These are phyloP conservation scores for Hucho hucho DNA, from an alignment of 2,113 vertebrate species.

Conservation along the genomic window DNA sequence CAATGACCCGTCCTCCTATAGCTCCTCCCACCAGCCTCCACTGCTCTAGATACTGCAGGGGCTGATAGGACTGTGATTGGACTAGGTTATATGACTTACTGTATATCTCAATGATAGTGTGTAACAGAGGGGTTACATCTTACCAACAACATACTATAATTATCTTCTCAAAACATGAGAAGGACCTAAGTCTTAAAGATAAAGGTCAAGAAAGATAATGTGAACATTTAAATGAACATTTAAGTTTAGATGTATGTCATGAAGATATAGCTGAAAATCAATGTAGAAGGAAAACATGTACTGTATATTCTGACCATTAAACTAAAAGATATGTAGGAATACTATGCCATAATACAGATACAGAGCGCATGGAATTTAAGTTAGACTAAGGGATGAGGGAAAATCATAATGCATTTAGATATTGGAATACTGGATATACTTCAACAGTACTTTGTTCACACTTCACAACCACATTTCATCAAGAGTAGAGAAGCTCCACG, in stretches of 20 bases:
- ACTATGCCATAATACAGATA: too few relatives aligned
- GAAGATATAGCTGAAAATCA: too few relatives aligned
- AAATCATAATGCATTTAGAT: background rate
- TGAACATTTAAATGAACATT: too few relatives aligned
- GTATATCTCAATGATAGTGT: conserved; percentile 4
- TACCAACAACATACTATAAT: background rate
- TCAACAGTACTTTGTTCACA: background rate
- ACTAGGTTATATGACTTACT: conserved; percentile 42
- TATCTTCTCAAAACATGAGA: too few relatives aligned
- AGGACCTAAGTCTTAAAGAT: too few relatives aligned
- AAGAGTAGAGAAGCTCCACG: conserved; percentile 34
- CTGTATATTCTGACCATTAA: background rate
- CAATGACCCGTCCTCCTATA: too few relatives aligned
- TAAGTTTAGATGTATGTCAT: background rate
- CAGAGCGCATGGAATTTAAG: too few relatives aligned
- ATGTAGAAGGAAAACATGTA: background rate
- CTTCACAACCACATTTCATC: background rate
- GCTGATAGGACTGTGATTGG: conserved; percentile 40
- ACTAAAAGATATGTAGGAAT: too few relatives aligned
- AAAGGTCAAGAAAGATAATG: background rate
- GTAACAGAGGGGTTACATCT: conserved; percentile 5
- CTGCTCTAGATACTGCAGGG: conserved; percentile 45
- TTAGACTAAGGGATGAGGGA: background rate
- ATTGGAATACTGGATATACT: background rate
- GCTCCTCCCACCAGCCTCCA: too few relatives aligned